These are phyloP conservation scores for Numida meleagris DNA, from an alignment of 2,113 vertebrate genomes.

Conservation along the genomic window DNA sequence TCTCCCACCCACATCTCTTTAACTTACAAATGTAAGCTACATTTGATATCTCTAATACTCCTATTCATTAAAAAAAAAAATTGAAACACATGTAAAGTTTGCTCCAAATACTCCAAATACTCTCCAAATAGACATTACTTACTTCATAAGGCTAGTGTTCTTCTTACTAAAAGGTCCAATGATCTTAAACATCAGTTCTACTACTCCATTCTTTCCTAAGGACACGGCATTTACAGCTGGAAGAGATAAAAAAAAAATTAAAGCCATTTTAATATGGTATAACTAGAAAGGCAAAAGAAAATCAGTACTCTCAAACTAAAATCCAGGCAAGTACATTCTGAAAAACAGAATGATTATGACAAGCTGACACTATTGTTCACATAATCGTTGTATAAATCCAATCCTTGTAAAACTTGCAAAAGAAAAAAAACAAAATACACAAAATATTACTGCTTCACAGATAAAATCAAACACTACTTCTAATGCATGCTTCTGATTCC, in stretches of 20 bases:
- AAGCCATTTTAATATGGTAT: not conserved
- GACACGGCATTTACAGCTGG: constrained; percentile 94
- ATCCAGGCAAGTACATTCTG: not conserved
- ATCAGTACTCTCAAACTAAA: not conserved
- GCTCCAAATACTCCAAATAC: not conserved
- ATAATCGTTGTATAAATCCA: not conserved
- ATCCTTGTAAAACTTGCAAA: not conserved
- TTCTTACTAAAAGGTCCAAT: constrained; percentile 93
- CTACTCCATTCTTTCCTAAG: constrained; percentile 92
- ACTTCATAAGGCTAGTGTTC: constrained; percentile 94
- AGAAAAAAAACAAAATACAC: not conserved
- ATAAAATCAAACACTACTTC: not conserved
- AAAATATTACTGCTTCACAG: not conserved
- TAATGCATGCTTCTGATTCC: not conserved
- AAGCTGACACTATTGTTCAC: not conserved
- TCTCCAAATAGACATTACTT: constrained; percentile 73
- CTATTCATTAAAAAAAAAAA: not conserved
- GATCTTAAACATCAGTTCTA: constrained; percentile 95
- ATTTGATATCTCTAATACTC: not conserved
- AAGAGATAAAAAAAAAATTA: constrained; percentile 18
- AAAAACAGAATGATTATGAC: not conserved
- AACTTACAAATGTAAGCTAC: not conserved
- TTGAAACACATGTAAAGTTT: not conserved
- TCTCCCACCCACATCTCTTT: not conserved
- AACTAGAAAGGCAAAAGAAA: not conserved